These are phyloP conservation scores for Cygnus buccinator DNA, from an alignment of 2,113 vertebrate genomes.

Conservation along the genomic window DNA sequence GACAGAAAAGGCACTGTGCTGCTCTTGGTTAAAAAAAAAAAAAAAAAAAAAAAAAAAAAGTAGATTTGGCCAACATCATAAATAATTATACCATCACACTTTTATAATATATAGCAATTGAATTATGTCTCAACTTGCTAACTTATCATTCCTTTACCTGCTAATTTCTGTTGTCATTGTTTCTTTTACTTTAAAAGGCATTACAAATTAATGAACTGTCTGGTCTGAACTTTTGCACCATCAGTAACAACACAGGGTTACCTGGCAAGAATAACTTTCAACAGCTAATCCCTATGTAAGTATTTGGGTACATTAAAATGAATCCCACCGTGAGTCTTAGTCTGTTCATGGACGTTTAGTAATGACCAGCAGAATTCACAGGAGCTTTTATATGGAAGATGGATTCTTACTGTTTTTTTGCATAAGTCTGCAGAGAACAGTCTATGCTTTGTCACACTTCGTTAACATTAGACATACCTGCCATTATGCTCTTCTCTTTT, in stretches of 20 bases:
- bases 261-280: not conserved
- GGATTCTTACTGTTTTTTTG: not conserved
- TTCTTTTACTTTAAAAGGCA: constrained; percentile 74
- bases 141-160: not conserved
- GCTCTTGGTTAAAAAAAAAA: not conserved
- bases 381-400: not conserved
- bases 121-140: not conserved
- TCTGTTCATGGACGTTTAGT: not conserved
- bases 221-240: constrained; percentile 77
- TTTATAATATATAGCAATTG: not conserved
- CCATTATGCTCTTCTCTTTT: not conserved
- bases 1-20: not conserved
- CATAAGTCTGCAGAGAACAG: not conserved
- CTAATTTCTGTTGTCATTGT: not conserved
- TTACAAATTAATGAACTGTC: constrained; percentile 85
- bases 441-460: not conserved
- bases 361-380: not conserved
- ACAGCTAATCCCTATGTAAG: not conserved
- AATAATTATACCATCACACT: not conserved
- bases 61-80: not conserved
- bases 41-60: not conserved
- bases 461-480: not conserved
- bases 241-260: not conserved
- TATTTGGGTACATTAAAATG: not conserved
- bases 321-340: not conserved